Evolutionary conservation across 2,113 vertebrate species (phyloP).

Genomic region (Ancistrus triradiatus): DNA sequence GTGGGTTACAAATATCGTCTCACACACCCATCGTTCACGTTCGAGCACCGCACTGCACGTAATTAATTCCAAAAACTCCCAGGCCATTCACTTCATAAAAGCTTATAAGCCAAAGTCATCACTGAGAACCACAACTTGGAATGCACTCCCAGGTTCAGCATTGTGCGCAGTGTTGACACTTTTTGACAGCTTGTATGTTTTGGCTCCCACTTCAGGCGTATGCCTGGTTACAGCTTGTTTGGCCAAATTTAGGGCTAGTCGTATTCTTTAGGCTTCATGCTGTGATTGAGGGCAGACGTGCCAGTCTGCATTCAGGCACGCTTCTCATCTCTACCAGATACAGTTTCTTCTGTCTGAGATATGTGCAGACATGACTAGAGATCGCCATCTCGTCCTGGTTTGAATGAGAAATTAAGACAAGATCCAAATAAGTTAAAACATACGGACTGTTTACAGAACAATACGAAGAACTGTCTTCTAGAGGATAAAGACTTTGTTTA

Average conservation of each 20-base stretch:
- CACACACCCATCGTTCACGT: conserved; percentile 20
- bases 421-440: too few relatives aligned
- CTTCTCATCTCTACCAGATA: too few relatives aligned
- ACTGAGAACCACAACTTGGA: conserved; percentile 3
- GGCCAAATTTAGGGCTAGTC: conserved; percentile 3
- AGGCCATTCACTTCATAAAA: conserved; percentile 17
- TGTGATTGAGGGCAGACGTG: too few relatives aligned
- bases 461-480: too few relatives aligned
- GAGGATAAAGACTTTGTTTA: too few relatives aligned
- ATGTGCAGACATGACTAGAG: too few relatives aligned
- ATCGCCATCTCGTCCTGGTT: too few relatives aligned
- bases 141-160: neutral
- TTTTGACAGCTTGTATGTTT: neutral
- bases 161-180: neutral
- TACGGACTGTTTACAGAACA: too few relatives aligned
- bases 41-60: neutral
- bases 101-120: conserved; percentile 22
- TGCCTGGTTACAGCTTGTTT: conserved; percentile 13
- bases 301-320: too few relatives aligned
- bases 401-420: too few relatives aligned
- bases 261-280: too few relatives aligned
- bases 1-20: conserved; percentile 9
- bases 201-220: neutral
- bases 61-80: neutral
- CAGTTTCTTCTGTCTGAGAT: too few relatives aligned